Evolutionary conservation across 2,888 invertebrate species (phyloP).

Genomic region (Yponomeuta evonymella): DNA sequence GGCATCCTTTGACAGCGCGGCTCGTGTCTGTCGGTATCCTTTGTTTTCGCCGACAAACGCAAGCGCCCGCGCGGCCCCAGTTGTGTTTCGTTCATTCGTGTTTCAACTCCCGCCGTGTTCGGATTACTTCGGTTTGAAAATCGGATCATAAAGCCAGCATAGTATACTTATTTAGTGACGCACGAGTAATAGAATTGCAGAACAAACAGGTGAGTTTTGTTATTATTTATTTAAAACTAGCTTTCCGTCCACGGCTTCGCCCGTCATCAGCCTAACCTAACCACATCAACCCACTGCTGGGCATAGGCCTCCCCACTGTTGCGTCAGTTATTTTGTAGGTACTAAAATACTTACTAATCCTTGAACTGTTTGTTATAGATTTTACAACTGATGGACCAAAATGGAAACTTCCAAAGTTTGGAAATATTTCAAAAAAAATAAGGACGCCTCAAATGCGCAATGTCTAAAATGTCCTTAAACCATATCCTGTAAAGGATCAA

Average conservation of each 20-base stretch:
- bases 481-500: slow-evolving; percentile 18
- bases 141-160: too few relatives aligned
- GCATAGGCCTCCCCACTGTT: slow-evolving; percentile 12
- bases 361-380: slow-evolving; percentile 12
- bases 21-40: too few relatives aligned
- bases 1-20: too few relatives aligned
- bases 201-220: slow-evolving; percentile 18
- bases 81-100: slow-evolving; percentile 15
- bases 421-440: slow-evolving; percentile 21
- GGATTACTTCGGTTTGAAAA: not conserved
- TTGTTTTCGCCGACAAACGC: too few relatives aligned
- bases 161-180: too few relatives aligned
- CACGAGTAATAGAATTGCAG: not conserved
- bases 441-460: slow-evolving; percentile 18
- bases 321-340: slow-evolving; percentile 5
- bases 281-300: slow-evolving; percentile 15
- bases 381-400: slow-evolving; percentile 9
- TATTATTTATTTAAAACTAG: slow-evolving; percentile 7
- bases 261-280: slow-evolving; percentile 9
- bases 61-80: not conserved
- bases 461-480: slow-evolving; percentile 13
- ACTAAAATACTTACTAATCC: slow-evolving; percentile 9
- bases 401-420: slow-evolving; percentile 20
- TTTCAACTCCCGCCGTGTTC: slow-evolving; percentile 14
- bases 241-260: too few relatives aligned